Conservation (phyloP, 2,888 invertebrate species). For the Coenonympha arcania region DNA sequence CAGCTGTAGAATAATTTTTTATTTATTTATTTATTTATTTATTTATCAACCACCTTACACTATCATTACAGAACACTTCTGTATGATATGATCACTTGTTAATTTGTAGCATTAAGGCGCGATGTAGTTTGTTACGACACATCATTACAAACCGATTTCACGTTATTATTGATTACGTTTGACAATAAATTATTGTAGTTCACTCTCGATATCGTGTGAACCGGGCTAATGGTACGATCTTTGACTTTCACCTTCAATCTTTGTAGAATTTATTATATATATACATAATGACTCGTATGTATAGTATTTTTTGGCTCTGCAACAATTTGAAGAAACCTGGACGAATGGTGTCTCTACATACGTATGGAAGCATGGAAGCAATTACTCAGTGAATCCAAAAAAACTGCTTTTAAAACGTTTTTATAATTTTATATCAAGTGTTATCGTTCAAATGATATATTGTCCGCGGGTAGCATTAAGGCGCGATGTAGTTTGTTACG, state of each 20-base stretch:
- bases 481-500: conserved; percentile 56
- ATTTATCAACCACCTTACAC: too few relatives aligned
- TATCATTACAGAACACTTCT: too few relatives aligned
- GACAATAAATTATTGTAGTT: conserved; percentile 54
- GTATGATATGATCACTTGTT: too few relatives aligned
- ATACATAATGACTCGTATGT: too few relatives aligned
- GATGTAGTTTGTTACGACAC: conserved; percentile 52
- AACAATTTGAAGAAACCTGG: not conserved
- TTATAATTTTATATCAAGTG: conserved; percentile 16
- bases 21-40: too few relatives aligned
- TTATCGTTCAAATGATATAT: conserved; percentile 50
- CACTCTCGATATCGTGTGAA: conserved; percentile 46
- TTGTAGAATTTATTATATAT: conserved; percentile 14
- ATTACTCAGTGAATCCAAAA: conserved; percentile 9
- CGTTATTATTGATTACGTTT: conserved; percentile 55
- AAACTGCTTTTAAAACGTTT: conserved; percentile 5
- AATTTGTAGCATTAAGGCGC: conserved; percentile 45
- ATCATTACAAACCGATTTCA: conserved; percentile 59
- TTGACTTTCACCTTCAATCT: conserved; percentile 34
- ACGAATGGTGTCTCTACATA: not conserved
- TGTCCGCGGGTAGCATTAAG: conserved; percentile 45
- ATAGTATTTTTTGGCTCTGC: too few relatives aligned
- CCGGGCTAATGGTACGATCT: conserved; percentile 34
- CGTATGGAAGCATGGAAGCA: conserved; percentile 5
- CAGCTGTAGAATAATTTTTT: too few relatives aligned